These are phyloP conservation scores for Aquatica leii DNA, from an alignment of 2,888 invertebrate species.

Conservation along the genomic window DNA sequence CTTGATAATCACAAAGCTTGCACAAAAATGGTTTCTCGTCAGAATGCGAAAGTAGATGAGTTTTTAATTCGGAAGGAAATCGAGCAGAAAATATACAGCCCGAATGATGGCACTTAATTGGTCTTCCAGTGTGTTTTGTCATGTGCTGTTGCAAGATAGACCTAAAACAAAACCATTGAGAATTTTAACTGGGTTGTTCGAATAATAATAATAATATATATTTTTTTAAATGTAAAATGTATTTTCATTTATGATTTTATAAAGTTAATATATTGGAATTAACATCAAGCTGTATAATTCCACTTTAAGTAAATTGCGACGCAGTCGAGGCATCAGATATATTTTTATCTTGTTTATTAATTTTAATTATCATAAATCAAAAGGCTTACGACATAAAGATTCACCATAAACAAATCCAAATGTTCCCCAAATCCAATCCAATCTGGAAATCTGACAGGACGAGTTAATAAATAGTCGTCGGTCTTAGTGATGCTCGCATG, in stretches of 20 bases:
- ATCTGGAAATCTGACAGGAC: conserved; percentile 46
- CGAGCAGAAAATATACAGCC: conserved; percentile 68
- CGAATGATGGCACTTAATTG: conserved; percentile 64
- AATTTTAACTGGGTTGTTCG: not conserved
- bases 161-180: conserved; percentile 54
- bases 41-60: conserved; percentile 67
- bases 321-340: conserved; percentile 22
- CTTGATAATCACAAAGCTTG: conserved; percentile 63
- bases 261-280: conserved; percentile 24
- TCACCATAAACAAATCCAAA: conserved; percentile 46
- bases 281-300: conserved; percentile 24
- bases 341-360: conserved; percentile 41
- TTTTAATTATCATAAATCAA: conserved; percentile 50
- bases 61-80: conserved; percentile 64
- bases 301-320: conserved; percentile 26
- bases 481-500: conserved; percentile 38
- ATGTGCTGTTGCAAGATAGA: conserved; percentile 68
- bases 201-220: not conserved
- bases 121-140: conserved; percentile 65
- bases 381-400: conserved; percentile 44
- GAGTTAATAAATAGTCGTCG: conserved; percentile 47
- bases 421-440: conserved; percentile 46
- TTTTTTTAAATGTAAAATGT: not conserved
- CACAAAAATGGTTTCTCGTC: conserved; percentile 62
- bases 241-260: conserved; percentile 15